A percentile compares a stretch with the other conserved stretches of the same genome.
Evolutionary conservation across 2,888 invertebrate genomes (phyloP).

Genomic region (Hirtodrosophila alboralis): DNA sequence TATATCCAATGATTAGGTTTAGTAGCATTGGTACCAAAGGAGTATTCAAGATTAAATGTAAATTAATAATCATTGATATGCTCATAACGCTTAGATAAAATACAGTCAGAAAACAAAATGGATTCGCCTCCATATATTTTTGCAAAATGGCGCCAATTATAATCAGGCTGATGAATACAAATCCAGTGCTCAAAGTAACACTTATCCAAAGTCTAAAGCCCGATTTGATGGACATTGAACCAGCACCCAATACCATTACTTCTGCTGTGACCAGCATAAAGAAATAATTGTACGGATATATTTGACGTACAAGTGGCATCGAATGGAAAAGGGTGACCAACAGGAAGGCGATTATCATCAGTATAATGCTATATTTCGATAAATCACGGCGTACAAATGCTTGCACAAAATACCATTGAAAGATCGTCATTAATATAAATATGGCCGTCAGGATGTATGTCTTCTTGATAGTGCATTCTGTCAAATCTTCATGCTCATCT

Average conservation of each 20-base stretch:
- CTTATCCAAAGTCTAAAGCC: neutral
- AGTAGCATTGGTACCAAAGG: neutral
- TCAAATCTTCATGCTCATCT: too few species aligned
- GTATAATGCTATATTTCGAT: neutral
- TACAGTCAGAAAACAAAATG: conserved; percentile 3
- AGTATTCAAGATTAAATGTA: conserved; percentile 1
- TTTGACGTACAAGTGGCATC: conserved; percentile 4
- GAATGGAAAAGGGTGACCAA: conserved; percentile 15
- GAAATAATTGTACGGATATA: conserved; percentile 27
- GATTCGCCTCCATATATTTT: conserved; percentile 1
- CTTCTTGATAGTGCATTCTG: conserved; percentile 7
- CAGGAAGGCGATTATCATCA: conserved; percentile 8
- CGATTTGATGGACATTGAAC: conserved; percentile 5
- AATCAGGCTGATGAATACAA: conserved; percentile 14
- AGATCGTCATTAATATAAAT: conserved; percentile 15
- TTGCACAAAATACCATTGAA: conserved; percentile 25
- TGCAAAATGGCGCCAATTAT: conserved; percentile 17
- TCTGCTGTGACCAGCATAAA: conserved; percentile 18
- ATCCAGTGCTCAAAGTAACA: neutral
- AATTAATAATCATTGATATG: conserved; percentile 1
- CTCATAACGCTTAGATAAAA: conserved; percentile 9
- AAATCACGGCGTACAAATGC: conserved; percentile 8
- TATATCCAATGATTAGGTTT: conserved; percentile 2
- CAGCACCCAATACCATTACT: conserved; percentile 16
- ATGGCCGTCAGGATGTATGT: conserved; percentile 20